Evolutionary conservation across 2,113 vertebrate genomes (phyloP), one percentile per base, ranked within the genome.

Genomic region (Rhinogobius similis): DNA sequence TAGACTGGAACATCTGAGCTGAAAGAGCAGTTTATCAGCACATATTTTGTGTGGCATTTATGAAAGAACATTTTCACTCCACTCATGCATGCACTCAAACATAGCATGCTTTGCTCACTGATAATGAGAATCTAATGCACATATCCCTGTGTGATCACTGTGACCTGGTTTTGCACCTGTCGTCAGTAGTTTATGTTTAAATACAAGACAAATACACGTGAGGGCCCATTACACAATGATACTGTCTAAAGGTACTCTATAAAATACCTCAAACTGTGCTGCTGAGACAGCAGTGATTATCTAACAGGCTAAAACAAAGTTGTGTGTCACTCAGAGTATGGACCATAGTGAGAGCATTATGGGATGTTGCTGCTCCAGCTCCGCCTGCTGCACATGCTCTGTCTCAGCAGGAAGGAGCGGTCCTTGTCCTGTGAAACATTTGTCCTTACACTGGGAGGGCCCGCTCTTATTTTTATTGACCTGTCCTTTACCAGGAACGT

Each of bases 31-130:
- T 58, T 50, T 32, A 50, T 61, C 39, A n/a, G 10, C 58, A 38
- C 55, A 27, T 29, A 13, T 20, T n/a, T 29, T 58, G 24, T 58
- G 26, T 16, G 26, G 9, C 23, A 58, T 55, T 26, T 27, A 29
- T 55, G 16, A 55, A 55, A 55, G 52, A 48, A 46, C 44, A 24
- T 4, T 55, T 26, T 27, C 24, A 56, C 23, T 26, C 13, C 12
- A 38, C 58, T 61, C 58, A 61, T 36, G 29, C 58, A 61, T 38
- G 58, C 58, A 61, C 29, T n/a, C 27, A 36, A 38, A 61, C 58
- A 61, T 36, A n/a, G n/a, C n/a, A n/a, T n/a, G n/a, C n/a, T n/a
- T n/a, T n/a, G n/a, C n/a, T n/a, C n/a, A 59, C 58, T 10, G 16
- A n/a, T 9, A 3, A 6, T 11, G 18, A 29, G 14, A 16, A 29